phyloP scores from a whole-genome alignment of 2,797 vertebrate genomes.

The Poecilia velifera region DNA sequence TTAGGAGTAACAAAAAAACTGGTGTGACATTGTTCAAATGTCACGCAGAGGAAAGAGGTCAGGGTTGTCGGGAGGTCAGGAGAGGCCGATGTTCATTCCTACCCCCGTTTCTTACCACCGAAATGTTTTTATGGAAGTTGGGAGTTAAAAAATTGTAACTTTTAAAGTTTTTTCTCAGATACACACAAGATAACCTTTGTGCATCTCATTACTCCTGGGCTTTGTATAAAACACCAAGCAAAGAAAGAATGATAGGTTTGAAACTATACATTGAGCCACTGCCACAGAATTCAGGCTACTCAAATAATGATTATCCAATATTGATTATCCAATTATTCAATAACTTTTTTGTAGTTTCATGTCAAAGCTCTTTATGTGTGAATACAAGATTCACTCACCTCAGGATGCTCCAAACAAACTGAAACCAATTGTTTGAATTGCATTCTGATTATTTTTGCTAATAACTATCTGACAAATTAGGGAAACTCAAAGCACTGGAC shows the following conservation, averaged over 20 bases:
- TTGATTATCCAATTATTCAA: not conserved
- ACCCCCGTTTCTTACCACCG: not conserved
- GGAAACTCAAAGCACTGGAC: not conserved
- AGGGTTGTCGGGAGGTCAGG: constrained; percentile 9
- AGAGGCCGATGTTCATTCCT: constrained; percentile 5
- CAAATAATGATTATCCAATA: not conserved
- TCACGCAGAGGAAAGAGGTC: constrained; percentile 20
- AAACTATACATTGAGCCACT: not conserved
- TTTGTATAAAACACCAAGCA: not conserved
- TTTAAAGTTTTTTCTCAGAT: not conserved
- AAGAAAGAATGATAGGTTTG: not conserved
- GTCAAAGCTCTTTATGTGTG: not conserved
- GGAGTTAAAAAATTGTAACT: not conserved
- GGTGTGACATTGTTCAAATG: constrained; percentile 22
- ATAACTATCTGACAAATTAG: not conserved
- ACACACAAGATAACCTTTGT: not conserved
- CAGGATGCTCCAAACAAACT: not conserved
- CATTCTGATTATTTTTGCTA: not conserved
- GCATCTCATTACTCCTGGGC: no score
- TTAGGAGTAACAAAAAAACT: constrained; percentile 14
- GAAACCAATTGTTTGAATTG: not conserved
- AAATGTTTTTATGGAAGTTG: not conserved
- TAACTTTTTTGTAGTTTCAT: not conserved
- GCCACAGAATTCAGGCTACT: not conserved
- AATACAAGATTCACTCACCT: not conserved